A percentile compares a stretch with the other conserved stretches of the same genome.
phyloP scores from a whole-genome alignment of 2,113 vertebrate species.

The Prietella phreatophila region DNA sequence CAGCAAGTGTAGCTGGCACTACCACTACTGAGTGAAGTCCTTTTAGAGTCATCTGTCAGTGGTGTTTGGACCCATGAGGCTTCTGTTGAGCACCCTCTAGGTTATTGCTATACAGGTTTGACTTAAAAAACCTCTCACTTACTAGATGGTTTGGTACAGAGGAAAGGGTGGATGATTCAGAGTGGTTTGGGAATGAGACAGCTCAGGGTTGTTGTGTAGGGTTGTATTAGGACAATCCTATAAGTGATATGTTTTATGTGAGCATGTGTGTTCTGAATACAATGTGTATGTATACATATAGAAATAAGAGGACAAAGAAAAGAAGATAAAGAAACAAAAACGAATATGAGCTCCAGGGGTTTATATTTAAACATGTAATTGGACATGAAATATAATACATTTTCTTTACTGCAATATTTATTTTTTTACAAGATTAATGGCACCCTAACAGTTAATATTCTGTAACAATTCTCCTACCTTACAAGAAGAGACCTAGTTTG shows the following conservation, averaged over 20 bases:
- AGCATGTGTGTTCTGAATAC: not conserved
- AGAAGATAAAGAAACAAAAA: not conserved
- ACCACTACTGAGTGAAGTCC: not conserved
- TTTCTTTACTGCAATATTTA: not conserved
- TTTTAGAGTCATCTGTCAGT: not conserved
- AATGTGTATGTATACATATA: not conserved
- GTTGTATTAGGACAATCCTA: not conserved
- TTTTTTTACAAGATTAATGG: not conserved
- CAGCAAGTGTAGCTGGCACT: not conserved
- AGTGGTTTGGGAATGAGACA: not conserved
- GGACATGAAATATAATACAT: not conserved
- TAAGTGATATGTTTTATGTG: not conserved
- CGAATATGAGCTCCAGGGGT: not conserved
- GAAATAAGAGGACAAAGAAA: not conserved
- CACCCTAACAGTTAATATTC: not conserved
- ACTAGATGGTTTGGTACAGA: not conserved
- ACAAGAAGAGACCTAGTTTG: not conserved
- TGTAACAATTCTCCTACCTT: not conserved
- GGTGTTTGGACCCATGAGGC: not conserved
- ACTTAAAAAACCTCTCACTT: not conserved
- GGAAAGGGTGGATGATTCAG: not conserved
- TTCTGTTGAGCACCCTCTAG: not conserved
- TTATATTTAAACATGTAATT: not conserved
- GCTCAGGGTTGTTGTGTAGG: not conserved
- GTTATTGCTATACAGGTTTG: not conserved